These are phyloP conservation scores for Brenthis hecate DNA, from an alignment of 2,888 invertebrate genomes.

Conservation along the genomic window DNA sequence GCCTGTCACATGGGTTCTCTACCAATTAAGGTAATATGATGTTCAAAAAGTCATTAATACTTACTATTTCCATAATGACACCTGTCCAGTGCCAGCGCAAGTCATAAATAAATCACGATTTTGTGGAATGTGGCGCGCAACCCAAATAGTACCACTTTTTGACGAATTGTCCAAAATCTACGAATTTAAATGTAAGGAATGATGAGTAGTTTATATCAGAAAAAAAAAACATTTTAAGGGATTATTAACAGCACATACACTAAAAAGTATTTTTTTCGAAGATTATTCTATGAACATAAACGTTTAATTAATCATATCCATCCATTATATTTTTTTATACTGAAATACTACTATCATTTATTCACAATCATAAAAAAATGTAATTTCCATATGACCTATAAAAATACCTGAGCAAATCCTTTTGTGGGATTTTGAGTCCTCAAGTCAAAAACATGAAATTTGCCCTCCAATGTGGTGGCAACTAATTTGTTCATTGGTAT, in stretches of 20 bases:
- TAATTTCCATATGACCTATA: no score
- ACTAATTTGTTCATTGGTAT: conserved; percentile 97
- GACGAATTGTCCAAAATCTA: conserved; percentile 68
- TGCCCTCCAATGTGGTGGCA: conserved; percentile 95
- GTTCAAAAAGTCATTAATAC: conserved; percentile 48
- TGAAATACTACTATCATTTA: no score
- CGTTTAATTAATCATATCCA: no score
- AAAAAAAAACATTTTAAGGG: no score
- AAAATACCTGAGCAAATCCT: conserved; percentile 89
- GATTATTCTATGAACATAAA: no score
- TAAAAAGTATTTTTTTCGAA: no score
- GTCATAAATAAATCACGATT: conserved; percentile 96
- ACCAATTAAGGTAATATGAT: background rate
- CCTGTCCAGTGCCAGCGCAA: conserved; percentile 94
- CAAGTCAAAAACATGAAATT: conserved; percentile 93
- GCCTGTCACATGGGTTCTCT: no score
- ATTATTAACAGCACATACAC: no score
- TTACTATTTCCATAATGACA: conserved; percentile 98
- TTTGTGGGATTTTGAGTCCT: conserved; percentile 93
- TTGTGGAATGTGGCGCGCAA: conserved; percentile 93
- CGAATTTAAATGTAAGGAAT: background rate
- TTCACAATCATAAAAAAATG: no score
- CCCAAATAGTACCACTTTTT: conserved; percentile 93
- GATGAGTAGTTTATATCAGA: background rate
- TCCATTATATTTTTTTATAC: no score